These are phyloP conservation scores for Aspidapion aeneum DNA, from an alignment of 2,888 invertebrate species.

Conservation along the genomic window DNA sequence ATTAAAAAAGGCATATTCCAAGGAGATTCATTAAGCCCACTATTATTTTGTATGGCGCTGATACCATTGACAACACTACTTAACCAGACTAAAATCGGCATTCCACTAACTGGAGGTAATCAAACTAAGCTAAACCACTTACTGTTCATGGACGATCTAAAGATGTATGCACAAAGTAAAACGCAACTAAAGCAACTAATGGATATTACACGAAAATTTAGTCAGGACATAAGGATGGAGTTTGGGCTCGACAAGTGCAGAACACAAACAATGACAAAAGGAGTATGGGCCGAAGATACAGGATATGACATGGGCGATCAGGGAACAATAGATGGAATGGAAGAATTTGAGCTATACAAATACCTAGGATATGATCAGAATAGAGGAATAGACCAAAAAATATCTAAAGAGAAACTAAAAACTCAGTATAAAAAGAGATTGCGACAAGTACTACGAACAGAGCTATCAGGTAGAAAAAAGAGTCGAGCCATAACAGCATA, in stretches of 20 bases:
- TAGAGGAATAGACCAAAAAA: not conserved
- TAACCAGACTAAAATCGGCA: not conserved
- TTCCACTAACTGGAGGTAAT: not conserved
- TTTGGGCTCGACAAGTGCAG: not conserved
- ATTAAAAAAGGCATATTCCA: too few relatives aligned
- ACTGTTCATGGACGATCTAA: not conserved
- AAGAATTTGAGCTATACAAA: not conserved
- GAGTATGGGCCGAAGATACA: not conserved
- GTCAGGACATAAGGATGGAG: constrained; percentile 1
- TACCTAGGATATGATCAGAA: not conserved
- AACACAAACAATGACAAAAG: not conserved
- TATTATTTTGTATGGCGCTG: too few relatives aligned
- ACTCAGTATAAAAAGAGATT: not conserved
- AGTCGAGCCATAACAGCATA: not conserved
- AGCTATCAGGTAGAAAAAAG: not conserved
- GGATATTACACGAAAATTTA: not conserved
- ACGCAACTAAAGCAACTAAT: not conserved
- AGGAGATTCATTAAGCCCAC: too few relatives aligned
- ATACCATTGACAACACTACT: too few relatives aligned
- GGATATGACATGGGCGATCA: not conserved
- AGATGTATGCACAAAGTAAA: not conserved
- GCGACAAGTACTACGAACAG: not conserved
- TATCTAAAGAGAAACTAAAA: not conserved
- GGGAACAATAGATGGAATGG: too few relatives aligned
- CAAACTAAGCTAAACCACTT: not conserved